Percentiles rank a stretch among this genome's conserved stretches.
Conservation (phyloP, 2,113 vertebrate genomes). For the Lophura nycthemera region DNA sequence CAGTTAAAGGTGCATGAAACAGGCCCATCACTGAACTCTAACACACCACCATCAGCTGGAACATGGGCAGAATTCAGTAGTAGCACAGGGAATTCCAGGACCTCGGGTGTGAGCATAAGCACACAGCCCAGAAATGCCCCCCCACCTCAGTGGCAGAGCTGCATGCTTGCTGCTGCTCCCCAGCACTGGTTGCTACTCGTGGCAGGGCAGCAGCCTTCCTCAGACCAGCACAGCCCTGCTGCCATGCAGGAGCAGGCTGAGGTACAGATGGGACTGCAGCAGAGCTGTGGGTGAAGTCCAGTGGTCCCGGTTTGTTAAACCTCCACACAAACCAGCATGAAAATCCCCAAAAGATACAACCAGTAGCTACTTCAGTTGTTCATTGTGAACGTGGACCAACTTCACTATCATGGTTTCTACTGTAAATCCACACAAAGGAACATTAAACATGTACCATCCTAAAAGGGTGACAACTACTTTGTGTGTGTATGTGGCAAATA, state of each 20-base stretch:
- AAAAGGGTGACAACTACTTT: neutral
- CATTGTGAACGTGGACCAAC: neutral
- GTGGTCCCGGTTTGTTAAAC: neutral
- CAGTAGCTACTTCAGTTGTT: neutral
- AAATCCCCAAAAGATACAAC: neutral
- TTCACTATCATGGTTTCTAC: neutral
- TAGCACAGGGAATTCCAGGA: neutral
- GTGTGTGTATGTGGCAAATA: neutral
- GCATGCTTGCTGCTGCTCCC: neutral
- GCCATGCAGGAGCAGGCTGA: neutral
- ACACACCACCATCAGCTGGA: neutral
- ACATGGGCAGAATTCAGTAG: neutral
- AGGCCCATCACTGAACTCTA: neutral
- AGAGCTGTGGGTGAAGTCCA: neutral
- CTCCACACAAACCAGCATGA: neutral
- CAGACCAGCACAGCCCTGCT: neutral
- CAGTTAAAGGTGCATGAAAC: neutral
- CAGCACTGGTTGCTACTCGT: neutral
- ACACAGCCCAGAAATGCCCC: neutral
- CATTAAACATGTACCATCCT: neutral
- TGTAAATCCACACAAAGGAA: neutral
- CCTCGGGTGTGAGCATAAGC: neutral
- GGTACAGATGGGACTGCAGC: neutral
- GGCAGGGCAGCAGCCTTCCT: neutral
- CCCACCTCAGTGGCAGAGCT: neutral